Percentiles rank a stretch among this genome's conserved stretches.
Conservation (phyloP, 2,797 vertebrate genomes). For the Melanotaenia pygmaea region DNA sequence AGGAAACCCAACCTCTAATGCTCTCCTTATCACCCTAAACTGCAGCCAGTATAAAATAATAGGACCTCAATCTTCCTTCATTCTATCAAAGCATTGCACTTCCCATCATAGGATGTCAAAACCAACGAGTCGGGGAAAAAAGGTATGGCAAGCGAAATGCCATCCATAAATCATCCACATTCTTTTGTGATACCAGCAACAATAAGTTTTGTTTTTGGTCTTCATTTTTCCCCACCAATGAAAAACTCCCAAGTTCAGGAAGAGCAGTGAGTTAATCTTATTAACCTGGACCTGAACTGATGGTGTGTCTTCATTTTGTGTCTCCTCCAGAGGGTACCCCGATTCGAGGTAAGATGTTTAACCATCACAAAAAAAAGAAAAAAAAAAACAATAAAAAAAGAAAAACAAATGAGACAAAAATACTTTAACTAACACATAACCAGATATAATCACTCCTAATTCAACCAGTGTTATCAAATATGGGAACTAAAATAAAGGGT, state of each 20-base stretch:
- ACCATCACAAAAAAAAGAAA: conserved; percentile 37
- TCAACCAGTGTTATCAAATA: conserved; percentile 47
- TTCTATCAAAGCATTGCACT: conserved; percentile 18
- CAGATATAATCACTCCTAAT: conserved; percentile 63
- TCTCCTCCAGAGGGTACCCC: conserved; percentile 97
- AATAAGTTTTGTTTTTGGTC: conserved; percentile 23
- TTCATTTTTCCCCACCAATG: conserved; percentile 1
- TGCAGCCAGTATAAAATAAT: conserved; percentile 37
- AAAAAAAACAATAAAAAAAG: background rate
- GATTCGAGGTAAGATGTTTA: conserved; percentile 95
- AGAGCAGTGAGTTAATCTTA: conserved; percentile 56
- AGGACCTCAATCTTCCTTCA: conserved; percentile 22
- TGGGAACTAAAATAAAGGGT: conserved; percentile 17
- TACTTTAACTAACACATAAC: conserved; percentile 66
- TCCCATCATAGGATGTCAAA: conserved; percentile 21
- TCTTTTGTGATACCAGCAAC: conserved; percentile 78
- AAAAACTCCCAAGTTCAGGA: conserved; percentile 24
- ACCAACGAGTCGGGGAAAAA: background rate
- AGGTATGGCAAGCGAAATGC: background rate
- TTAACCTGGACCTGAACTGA: conserved; percentile 82
- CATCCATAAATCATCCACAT: conserved; percentile 8
- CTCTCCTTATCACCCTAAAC: conserved; percentile 22
- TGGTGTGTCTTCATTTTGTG: conserved; percentile 89
- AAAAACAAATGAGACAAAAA: conserved; percentile 21
- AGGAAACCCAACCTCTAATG: conserved; percentile 32